Conservation (phyloP, 2,113 vertebrate genomes). For the Aldabrachelys gigantea region DNA sequence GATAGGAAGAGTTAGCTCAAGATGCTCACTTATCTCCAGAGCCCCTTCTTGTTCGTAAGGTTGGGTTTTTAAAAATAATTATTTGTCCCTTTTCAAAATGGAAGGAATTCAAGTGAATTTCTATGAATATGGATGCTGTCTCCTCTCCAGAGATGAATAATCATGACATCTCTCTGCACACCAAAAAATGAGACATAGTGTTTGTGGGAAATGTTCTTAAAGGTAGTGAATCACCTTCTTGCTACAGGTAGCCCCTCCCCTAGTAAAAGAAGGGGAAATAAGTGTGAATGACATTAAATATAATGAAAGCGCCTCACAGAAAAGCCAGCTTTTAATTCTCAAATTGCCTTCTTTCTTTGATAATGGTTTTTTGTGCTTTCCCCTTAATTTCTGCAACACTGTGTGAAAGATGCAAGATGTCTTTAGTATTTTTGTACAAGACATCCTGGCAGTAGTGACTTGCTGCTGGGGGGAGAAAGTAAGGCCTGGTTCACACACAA, state of each 20-base stretch:
- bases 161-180: neutral
- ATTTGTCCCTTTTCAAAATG: neutral
- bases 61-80: neutral
- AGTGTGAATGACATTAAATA: neutral
- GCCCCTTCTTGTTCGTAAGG: neutral
- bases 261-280: neutral
- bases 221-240: neutral
- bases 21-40: constrained; percentile 6
- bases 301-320: neutral
- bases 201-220: neutral
- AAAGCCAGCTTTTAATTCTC: neutral
- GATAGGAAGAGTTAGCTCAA: constrained; percentile 23
- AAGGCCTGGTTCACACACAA: neutral
- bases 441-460: neutral
- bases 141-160: neutral
- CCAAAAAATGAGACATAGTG: neutral
- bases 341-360: constrained; percentile 1
- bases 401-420: neutral
- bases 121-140: neutral
- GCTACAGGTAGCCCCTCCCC: neutral
- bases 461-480: neutral
- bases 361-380: neutral
- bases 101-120: neutral
- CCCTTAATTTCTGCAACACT: neutral
- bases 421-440: neutral